Conservation (phyloP, 2,113 vertebrate species). For the Circaetus cinerascens region DNA sequence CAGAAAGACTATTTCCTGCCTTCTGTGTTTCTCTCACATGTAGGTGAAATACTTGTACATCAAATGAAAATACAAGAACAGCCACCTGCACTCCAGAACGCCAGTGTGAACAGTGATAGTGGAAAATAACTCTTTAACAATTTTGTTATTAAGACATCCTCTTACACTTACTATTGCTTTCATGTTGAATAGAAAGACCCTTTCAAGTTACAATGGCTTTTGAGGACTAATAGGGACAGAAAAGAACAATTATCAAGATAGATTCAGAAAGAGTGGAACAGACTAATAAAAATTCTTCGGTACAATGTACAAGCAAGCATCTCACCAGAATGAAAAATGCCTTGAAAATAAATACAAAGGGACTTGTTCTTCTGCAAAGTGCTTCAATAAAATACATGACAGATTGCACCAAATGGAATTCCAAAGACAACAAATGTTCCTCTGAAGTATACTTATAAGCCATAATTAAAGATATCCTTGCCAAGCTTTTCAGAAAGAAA, state of each 20-base stretch:
- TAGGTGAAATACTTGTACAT: neutral
- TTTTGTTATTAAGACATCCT: neutral
- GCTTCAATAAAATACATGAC: neutral
- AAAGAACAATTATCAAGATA: neutral
- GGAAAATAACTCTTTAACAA: neutral
- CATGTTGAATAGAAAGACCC: neutral
- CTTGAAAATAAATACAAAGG: neutral
- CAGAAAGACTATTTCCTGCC: neutral
- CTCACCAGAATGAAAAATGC: neutral
- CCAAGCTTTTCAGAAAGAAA: neutral
- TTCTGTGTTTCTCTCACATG: neutral
- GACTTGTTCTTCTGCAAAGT: neutral
- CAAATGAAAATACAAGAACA: neutral
- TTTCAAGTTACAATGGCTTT: neutral
- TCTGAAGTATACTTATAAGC: neutral
- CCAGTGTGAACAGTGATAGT: rapidly evolving
- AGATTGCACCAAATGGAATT: conserved; percentile 39
- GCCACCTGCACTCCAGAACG: neutral
- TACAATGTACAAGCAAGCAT: neutral
- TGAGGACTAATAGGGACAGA: neutral
- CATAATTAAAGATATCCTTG: neutral
- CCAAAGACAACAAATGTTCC: conserved; percentile 22
- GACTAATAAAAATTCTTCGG: neutral
- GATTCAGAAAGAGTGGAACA: neutral
- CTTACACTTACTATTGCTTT: neutral